Base-by-base conservation (phyloP, 2,113 vertebrate species). In the Bolborhynchus lineola region DNA sequence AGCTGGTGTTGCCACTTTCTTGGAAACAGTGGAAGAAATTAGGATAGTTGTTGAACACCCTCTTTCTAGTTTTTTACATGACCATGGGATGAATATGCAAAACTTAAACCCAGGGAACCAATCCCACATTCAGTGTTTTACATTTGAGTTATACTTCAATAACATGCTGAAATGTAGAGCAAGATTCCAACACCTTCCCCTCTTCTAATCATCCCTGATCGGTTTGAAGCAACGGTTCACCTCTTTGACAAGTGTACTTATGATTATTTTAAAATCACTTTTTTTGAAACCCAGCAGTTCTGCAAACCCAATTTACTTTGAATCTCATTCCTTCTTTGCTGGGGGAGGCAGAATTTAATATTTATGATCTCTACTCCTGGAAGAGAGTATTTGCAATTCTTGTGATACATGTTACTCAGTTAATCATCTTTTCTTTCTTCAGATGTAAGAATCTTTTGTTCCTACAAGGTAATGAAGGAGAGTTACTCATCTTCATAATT, bases 401-500 rank as follows among this genome's bases (percentile, higher is more conserved):
- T 93, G 82, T 95, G 80, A 95, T 93, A 85, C 88, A 41, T 77
- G 77, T 79, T 95, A 94, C 74, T 82, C 65, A 80, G 92, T 93
- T 96, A 87, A 91, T 96, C 42, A 91, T 85, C 77, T 96, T 93
- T 95, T 86, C 79, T 92, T 92, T 94, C 42, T 82, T 64, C 84
- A 93, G 82, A 94, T 59, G 10, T 67, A 84, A 74, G 63, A 86
- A 83, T 79, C 84, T 92, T 97, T 96, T 97, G 92, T 95, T 94
- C 92, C 68, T 92, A 90, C 76, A 83, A 96, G 69, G 79, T 91
- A 94, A 91, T 67, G 87, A 95, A 92, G 87, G 74, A 95, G 89
- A 77, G 50, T 92, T 96, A 94, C 75, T 96, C 91, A 92, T 92
- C 92, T 95, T 89, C 71, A 90, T 86, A 96, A 95, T 88, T 89